Conservation (phyloP, 2,113 vertebrate genomes). For the Pristiophorus japonicus region DNA sequence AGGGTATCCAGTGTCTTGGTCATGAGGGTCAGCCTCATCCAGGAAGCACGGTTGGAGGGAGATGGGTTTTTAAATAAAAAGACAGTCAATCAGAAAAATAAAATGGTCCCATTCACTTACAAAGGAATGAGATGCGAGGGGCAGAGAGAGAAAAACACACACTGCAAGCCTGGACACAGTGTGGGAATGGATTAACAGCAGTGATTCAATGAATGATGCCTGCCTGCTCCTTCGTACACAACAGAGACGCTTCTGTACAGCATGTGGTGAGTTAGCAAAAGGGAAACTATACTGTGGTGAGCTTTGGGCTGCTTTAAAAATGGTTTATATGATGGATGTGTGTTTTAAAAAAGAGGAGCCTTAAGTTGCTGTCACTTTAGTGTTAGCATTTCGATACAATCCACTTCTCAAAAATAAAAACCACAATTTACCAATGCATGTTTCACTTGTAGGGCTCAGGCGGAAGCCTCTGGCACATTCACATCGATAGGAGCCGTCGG, state of each 20-base stretch:
- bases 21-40: neutral
- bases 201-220: neutral
- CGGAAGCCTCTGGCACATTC: conserved; percentile 44
- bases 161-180: neutral
- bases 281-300: neutral
- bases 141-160: neutral
- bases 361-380: neutral
- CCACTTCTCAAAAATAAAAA: neutral
- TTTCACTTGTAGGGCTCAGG: conserved; percentile 42
- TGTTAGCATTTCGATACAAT: neutral
- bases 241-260: too few species aligned
- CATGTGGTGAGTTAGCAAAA: neutral
- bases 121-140: neutral
- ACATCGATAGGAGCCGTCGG: conserved; percentile 45
- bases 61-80: neutral
- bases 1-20: neutral
- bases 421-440: conserved; percentile 43
- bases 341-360: neutral
- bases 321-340: neutral
- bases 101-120: neutral
- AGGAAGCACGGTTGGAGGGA: neutral
- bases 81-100: neutral
- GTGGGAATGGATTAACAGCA: neutral
- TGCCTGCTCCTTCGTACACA: neutral
- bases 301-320: neutral